Evolutionary conservation across 2,888 invertebrate genomes (phyloP), one percentile per base, ranked within the genome.

Genomic region (Chaetogeoica ovagalla): DNA sequence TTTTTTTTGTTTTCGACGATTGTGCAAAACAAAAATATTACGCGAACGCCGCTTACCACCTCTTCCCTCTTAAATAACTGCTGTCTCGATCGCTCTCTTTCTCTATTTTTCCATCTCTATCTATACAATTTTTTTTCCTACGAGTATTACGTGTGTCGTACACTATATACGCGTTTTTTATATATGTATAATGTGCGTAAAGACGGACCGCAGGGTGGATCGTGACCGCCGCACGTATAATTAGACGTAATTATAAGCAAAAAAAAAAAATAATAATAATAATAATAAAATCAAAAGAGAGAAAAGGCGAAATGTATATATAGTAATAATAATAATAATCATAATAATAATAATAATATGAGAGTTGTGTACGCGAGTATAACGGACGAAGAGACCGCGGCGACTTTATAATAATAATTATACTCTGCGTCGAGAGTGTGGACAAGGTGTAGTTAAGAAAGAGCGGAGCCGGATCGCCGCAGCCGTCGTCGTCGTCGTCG

Each of bases 241-340:
- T 79, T 79, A 79, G 79, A 62, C 71, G 79, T 79, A 71, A 79
- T 79, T 79, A 79, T 79, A 71, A 79, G 79, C 63, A 43, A 73
- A 30, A 39, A 62, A 37, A 1, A 15, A 66, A 11, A n/a, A 60
- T 3, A 43, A 43, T 9, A 43, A 43, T 9, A 69, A 52, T 8
- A 63, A 52, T 57, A 72, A 55, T 55, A 37, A 71, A 77, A 55
- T 17, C 48, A 23, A 65, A 63, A 63, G 37, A 48, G 43, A 68
- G 66, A 75, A 23, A 57, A 77, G 55, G 43, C 79, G 65, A 71
- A 65, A 71, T 70, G 63, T 71, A 55, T 70, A 63, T 30, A 30
- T 30, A 30, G 4, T 30, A 30, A 30, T 30, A 30, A 30, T 30
- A 30, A 30, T 30, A n/a, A n/a, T n/a, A n/a, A n/a, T n/a, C n/a